These are phyloP conservation scores for Triplophysa bombifrons DNA, from an alignment of 2,797 vertebrate genomes.

Conservation along the genomic window DNA sequence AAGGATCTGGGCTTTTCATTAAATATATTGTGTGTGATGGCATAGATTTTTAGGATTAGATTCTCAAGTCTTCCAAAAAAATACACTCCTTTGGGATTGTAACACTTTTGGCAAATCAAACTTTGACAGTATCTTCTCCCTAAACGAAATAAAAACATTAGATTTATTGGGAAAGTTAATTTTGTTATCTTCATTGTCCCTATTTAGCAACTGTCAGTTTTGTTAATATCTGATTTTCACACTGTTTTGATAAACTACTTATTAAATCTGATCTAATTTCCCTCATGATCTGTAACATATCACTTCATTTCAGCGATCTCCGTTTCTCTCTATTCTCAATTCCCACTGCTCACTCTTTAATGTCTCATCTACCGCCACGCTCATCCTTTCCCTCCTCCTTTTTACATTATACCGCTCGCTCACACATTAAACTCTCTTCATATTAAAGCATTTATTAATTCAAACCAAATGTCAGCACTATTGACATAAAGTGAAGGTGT, in stretches of 20 bases:
- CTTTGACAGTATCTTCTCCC: no score
- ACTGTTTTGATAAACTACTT: conserved; percentile 56
- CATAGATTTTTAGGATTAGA: background rate
- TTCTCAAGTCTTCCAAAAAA: background rate
- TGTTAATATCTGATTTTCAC: conserved; percentile 46
- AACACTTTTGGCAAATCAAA: background rate
- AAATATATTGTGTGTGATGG: conserved; percentile 2
- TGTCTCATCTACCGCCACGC: conserved; percentile 50
- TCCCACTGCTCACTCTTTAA: conserved; percentile 54
- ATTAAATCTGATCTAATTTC: conserved; percentile 60
- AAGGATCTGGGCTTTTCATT: conserved; percentile 1
- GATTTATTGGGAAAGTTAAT: conserved; percentile 32
- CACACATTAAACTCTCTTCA: conserved; percentile 61
- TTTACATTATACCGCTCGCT: conserved; percentile 31
- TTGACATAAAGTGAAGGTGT: conserved; percentile 79
- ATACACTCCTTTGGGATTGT: background rate
- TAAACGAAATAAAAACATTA: no score
- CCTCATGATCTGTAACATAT: conserved; percentile 61
- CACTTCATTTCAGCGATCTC: conserved; percentile 55
- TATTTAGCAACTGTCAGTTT: conserved; percentile 54
- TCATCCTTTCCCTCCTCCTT: conserved; percentile 42
- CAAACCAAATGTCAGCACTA: conserved; percentile 77
- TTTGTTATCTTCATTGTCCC: conserved; percentile 38
- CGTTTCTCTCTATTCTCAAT: conserved; percentile 52
- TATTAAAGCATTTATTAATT: conserved; percentile 73